Evolutionary conservation across 1,140 invertebrate genomes (phyloP), one percentile per base, ranked within the genome.

Genomic region (Drosophila aff.): DNA sequence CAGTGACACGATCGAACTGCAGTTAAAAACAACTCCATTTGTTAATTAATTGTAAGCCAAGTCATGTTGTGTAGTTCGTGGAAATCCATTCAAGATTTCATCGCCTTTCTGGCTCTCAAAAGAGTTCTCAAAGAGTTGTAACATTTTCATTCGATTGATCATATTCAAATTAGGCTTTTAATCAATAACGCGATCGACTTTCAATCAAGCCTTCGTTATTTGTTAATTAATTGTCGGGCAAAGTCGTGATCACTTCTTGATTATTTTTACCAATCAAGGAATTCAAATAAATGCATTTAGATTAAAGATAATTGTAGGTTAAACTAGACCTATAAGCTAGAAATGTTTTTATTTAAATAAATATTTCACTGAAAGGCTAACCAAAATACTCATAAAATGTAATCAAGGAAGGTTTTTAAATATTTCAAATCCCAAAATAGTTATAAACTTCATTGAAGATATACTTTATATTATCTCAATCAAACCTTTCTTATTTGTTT

Each of bases 11-110:
- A 66, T 66, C 58, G 18, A 66, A 28, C 11, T 66, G 28, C 9
- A 10, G 31, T 18, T 18, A 44, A 23, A 44, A 36, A 62, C 28
- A 66, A 62, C 31, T 36, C 16, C 41, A 66, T 66, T 62, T 66
- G 63, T 66, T 66, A 46, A 66, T 66, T 66, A 62, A 66, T 62
- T 62, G 63, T 66, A 44, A 36, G 21, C 5, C 57, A 62, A 62
- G 57, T 46, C 57, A 66, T 66, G 63, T 44, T 66, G 59, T 41
- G 57, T 62, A 28, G 41, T 66, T 66, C 31, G 41, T 66, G 21
- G 9, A 63, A 26, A 26, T 26, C 40, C 9, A 36, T 46, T 43
- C 38, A 31, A 8, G 28, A 31, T 31, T 31, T 31, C 28, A 66
- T 62, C 21, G 10, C 8, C 26, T 38, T 57, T 38, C 33, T 64